Evolutionary conservation across 2,113 vertebrate species (phyloP).

Genomic region (Chionis minor): DNA sequence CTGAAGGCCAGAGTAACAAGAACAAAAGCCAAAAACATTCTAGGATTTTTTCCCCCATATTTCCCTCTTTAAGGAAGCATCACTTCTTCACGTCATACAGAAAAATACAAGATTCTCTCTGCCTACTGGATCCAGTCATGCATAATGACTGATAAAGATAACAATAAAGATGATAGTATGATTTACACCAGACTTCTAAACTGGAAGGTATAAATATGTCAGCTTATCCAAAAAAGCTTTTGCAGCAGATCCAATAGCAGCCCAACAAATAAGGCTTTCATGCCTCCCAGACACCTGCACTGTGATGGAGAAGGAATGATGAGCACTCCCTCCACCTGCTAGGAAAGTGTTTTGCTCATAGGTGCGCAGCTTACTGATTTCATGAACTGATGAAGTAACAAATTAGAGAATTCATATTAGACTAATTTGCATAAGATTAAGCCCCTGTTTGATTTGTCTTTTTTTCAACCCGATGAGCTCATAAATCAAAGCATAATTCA

Average conservation of each 20-base stretch:
- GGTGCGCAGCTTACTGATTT: background rate
- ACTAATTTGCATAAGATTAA: background rate
- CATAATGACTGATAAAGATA: too few species aligned
- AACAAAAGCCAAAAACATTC: background rate
- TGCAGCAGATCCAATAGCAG: background rate
- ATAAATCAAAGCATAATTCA: background rate
- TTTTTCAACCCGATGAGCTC: background rate
- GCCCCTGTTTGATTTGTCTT: background rate
- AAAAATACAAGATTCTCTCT: background rate
- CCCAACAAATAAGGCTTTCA: background rate
- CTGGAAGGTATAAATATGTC: accelerated
- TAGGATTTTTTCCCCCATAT: background rate
- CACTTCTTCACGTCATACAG: background rate
- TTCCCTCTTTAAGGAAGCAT: background rate
- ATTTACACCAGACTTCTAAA: background rate
- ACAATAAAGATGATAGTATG: background rate
- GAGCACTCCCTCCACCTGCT: background rate
- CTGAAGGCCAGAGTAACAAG: background rate
- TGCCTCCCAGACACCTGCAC: background rate
- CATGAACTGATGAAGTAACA: background rate
- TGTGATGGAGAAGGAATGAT: background rate
- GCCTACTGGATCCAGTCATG: background rate
- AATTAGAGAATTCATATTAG: background rate
- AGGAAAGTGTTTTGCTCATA: background rate
- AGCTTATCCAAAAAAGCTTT: background rate